Conservation (phyloP, 2,113 vertebrate genomes). For the Hyperoodon ampullatus region DNA sequence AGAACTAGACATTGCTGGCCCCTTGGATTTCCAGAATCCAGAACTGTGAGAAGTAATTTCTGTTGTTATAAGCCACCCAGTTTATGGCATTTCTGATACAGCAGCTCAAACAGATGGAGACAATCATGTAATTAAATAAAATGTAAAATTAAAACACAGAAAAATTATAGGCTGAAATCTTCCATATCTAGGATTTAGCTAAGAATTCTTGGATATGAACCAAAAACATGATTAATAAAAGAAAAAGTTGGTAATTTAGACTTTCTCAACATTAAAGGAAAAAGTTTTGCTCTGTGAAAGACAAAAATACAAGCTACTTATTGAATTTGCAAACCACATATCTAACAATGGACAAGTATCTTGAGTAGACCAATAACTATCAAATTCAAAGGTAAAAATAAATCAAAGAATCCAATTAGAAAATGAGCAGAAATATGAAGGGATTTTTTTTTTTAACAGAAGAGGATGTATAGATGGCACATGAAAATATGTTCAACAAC, state of each 20-base stretch:
- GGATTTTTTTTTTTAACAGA: not conserved
- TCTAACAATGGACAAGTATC: not conserved
- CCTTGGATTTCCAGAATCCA: not conserved
- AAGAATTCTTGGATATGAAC: not conserved
- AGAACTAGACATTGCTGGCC: not conserved
- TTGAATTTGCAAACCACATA: not conserved
- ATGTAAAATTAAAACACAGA: not conserved
- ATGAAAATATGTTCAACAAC: not conserved
- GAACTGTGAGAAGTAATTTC: not conserved
- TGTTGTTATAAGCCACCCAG: not conserved
- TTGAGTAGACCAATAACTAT: not conserved
- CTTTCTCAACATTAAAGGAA: not conserved
- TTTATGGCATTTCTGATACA: not conserved
- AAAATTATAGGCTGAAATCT: not conserved
- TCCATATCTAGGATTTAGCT: not conserved
- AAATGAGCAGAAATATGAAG: not conserved
- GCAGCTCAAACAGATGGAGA: not conserved
- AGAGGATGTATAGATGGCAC: not conserved
- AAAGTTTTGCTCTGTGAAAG: not conserved
- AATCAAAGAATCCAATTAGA: not conserved
- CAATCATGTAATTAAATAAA: not conserved
- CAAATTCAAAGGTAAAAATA: not conserved
- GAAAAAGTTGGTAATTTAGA: not conserved
- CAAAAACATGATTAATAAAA: not conserved
- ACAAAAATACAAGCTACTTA: not conserved